Conservation (phyloP, 2,113 vertebrate species). For the Otis tarda region DNA sequence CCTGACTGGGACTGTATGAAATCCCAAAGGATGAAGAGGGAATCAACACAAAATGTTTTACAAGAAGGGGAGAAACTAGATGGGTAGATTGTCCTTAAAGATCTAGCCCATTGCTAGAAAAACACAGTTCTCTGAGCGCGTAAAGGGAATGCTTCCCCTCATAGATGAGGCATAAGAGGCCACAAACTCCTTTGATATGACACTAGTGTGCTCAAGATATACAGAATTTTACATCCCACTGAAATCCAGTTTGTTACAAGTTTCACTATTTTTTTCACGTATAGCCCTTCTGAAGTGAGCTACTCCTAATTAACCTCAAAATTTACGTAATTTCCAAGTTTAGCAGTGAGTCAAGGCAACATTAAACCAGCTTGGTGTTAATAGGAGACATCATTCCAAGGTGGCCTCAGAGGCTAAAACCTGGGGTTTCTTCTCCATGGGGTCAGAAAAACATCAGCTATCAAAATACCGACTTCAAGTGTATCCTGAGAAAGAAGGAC, state of each 20-base stretch:
- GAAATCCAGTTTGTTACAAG: background rate
- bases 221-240: background rate
- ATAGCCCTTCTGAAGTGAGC: background rate
- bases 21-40: background rate
- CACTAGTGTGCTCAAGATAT: background rate
- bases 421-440: background rate
- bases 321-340: background rate
- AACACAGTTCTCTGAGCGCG: background rate
- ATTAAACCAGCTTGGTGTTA: background rate
- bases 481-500: background rate
- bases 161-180: background rate
- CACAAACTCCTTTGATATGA: background rate
- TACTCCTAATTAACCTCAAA: background rate
- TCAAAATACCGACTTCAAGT: background rate
- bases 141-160: background rate
- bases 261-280: background rate
- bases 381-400: background rate
- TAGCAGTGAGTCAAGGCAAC: background rate
- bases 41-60: background rate
- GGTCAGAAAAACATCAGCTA: background rate
- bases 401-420: background rate
- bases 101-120: background rate
- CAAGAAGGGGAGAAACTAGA: background rate
- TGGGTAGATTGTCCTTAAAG: background rate
- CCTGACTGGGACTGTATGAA: background rate